phyloP scores from a whole-genome alignment of 1,140 invertebrate species.

The Prorops nasuta region DNA sequence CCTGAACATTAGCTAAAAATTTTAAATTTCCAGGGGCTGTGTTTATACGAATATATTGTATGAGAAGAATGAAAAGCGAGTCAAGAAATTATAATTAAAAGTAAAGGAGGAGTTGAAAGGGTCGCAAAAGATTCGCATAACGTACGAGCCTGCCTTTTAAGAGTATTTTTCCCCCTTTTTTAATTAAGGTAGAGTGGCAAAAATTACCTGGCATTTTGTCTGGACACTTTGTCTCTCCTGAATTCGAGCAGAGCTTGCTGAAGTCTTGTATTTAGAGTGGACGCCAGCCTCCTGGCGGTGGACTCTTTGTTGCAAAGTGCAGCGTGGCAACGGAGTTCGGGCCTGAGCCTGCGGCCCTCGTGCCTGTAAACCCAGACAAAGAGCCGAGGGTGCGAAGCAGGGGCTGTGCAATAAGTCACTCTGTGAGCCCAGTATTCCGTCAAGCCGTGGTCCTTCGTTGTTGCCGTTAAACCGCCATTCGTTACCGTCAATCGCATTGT shows the following conservation, averaged over 20 bases:
- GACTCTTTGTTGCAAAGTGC: slow-evolving; percentile 91
- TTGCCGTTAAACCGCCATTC: slow-evolving; percentile 89
- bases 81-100: no score
- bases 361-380: slow-evolving; percentile 90
- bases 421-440: slow-evolving; percentile 97
- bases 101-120: no score
- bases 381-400: slow-evolving; percentile 81
- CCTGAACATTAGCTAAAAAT: no score
- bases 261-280: slow-evolving; percentile 71
- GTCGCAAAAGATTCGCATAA: no score
- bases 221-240: slow-evolving; percentile 86
- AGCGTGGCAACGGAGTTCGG: slow-evolving; percentile 96
- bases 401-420: slow-evolving; percentile 91
- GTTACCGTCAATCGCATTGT: slow-evolving; percentile 92
- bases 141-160: no score
- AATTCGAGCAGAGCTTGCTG: slow-evolving; percentile 90
- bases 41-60: no score
- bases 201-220: slow-evolving; percentile 82
- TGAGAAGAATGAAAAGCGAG: no score
- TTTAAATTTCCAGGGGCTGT: no score
- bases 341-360: slow-evolving; percentile 91
- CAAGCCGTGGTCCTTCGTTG: slow-evolving; percentile 94
- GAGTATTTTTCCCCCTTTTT: no score
- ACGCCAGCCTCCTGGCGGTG: slow-evolving; percentile 66
- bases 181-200: no score